Base-by-base conservation (phyloP, 2,888 invertebrate genomes). In the Pollenia labialis region DNA sequence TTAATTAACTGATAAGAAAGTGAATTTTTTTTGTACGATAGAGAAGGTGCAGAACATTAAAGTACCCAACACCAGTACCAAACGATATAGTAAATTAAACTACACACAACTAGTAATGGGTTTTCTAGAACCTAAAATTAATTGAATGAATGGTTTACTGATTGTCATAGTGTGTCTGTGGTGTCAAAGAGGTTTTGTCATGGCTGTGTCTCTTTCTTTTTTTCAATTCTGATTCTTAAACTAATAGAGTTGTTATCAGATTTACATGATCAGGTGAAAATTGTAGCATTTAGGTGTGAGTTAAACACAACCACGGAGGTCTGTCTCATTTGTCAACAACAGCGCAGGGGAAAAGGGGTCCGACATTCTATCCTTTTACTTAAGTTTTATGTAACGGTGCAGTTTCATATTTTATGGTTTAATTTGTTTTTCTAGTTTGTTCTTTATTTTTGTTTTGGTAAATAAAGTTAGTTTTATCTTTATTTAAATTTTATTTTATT, bases 201-300 rank as follows among this genome's bases (percentile, higher is more conserved):
- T 64, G 44, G 16, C 12, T 74, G 42, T 8, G 18, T 74, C 68
- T 46, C 44, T 56, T 71, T 71, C 54, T 72, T 48, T 62, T 77
- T 71, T 48, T 44, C 32, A 6, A 32, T 48, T n/a, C 40, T 64
- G 18, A 14, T 72, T 58, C 74, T 50, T 66, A n/a, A 79, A 68
- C 71, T 84, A 87, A 87, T 87, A 81, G 74, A 87, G 84, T 77
- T 81, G 81, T 81, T 84, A 87, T 87, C 87, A 74, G 81, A 84
- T 87, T 87, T 85, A 85, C 85, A 85, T 88, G 87, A 87, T 88
- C 88, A 88, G 88, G 88, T 88, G 88, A 87, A 87, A 88, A 88
- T 88, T 88, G 87, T 88, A 80, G 88, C 88, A 88, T 81, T 85
- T 81, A 88, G 71, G 87, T 87, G 84, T 84, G 69, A 77, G 60